Conservation (phyloP, 2,113 vertebrate species). For the Tringa solitaria region DNA sequence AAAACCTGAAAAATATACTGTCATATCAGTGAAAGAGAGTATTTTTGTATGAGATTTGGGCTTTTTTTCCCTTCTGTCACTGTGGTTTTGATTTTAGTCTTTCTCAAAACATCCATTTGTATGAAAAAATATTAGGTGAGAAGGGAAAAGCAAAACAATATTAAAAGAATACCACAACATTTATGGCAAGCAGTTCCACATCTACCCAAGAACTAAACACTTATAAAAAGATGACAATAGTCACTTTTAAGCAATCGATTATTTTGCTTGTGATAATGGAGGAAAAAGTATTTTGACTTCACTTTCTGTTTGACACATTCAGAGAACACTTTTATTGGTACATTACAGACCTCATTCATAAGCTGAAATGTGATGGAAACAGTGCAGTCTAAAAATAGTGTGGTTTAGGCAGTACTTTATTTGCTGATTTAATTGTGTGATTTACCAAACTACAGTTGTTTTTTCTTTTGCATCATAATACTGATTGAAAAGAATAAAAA, state of each 20-base stretch:
- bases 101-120: background rate
- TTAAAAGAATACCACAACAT: background rate
- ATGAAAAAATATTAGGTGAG: background rate
- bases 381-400: background rate
- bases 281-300: background rate
- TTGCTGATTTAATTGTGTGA: background rate
- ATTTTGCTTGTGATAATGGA: background rate
- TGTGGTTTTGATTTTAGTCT: background rate
- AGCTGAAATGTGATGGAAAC: background rate
- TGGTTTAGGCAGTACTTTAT: background rate
- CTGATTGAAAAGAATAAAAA: background rate
- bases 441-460: background rate
- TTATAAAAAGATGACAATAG: background rate
- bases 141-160: background rate
- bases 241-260: background rate
- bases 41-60: background rate
- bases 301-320: background rate
- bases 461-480: background rate
- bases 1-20: background rate
- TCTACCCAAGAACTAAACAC: background rate
- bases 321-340: background rate
- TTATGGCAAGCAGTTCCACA: background rate
- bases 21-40: background rate
- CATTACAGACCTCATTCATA: background rate
- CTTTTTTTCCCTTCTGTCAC: background rate